A percentile compares a stretch with the other conserved stretches of the same genome.
These are phyloP conservation scores for Lates japonicus DNA, from an alignment of 2,797 vertebrate species.

Conservation along the genomic window DNA sequence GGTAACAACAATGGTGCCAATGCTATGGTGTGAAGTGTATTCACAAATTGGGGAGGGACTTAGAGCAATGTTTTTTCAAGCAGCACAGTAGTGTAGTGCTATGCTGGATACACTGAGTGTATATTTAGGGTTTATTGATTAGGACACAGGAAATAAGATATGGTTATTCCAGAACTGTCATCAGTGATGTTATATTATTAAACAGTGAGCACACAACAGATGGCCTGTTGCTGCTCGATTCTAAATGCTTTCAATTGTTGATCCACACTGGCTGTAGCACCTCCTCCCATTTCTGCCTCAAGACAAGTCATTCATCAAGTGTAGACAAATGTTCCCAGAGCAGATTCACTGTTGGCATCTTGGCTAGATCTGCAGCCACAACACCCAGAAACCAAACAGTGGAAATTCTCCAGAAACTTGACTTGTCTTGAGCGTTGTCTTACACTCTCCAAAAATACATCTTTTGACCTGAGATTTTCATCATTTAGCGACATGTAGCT, in stretches of 20 bases:
- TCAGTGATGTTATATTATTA: constrained; percentile 41
- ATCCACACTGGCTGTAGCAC: not conserved
- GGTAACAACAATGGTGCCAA: too few relatives aligned
- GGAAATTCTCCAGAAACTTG: not conserved
- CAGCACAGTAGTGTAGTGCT: too few relatives aligned
- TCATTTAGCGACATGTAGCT: constrained; percentile 15
- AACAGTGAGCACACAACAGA: constrained; percentile 54
- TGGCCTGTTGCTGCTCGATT: constrained; percentile 48
- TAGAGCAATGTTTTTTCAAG: not conserved
- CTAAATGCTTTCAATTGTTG: constrained; percentile 41
- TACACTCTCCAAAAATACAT: not conserved
- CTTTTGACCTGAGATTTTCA: not conserved
- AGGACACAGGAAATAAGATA: not conserved
- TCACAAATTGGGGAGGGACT: not conserved
- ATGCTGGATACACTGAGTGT: too few relatives aligned
- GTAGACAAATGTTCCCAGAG: not conserved
- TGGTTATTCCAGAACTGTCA: not conserved
- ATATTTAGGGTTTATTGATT: not conserved
- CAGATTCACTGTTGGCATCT: constrained; percentile 22
- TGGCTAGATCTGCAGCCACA: constrained; percentile 14
- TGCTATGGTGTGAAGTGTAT: not conserved
- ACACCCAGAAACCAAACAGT: not conserved
- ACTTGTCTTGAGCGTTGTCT: not conserved
- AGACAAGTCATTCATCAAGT: constrained; percentile 17
- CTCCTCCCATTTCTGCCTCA: constrained; percentile 10